These are phyloP conservation scores for Halesus radiatus DNA, from an alignment of 1,140 invertebrate genomes.

Conservation along the genomic window DNA sequence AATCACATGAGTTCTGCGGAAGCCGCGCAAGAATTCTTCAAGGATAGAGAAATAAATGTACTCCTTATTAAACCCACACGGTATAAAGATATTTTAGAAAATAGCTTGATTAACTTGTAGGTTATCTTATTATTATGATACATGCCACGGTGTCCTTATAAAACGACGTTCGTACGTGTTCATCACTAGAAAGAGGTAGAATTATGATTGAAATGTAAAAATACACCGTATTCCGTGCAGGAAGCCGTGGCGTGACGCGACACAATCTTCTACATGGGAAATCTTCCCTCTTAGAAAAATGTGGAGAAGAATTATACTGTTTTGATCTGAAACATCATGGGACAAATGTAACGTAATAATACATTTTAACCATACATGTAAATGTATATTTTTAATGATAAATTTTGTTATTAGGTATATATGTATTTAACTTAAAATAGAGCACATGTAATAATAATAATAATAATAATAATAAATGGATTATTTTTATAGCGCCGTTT, in stretches of 20 bases:
- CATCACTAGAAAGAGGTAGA: slow-evolving; percentile 22
- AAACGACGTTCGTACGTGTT: slow-evolving; percentile 18
- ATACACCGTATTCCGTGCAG: not conserved
- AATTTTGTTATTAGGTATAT: no score
- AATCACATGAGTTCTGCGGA: no score
- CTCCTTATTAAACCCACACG: no score
- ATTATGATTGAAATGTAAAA: slow-evolving; percentile 26
- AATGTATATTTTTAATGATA: no score
- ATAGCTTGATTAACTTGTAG: slow-evolving; percentile 2
- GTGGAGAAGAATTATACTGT: not conserved
- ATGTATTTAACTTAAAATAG: no score
- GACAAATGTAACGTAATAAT: not conserved
- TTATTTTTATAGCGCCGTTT: no score
- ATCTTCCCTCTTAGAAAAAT: not conserved
- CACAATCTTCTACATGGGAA: slow-evolving; percentile 1
- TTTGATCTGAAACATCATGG: not conserved
- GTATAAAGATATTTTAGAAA: not conserved
- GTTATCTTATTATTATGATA: not conserved
- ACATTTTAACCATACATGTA: no score
- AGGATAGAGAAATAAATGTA: no score
- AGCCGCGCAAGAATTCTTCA: no score
- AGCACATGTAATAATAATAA: no score
- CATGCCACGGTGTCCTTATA: not conserved
- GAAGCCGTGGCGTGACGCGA: slow-evolving; percentile 16
- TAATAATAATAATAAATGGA: no score